Evolutionary conservation across 1,140 invertebrate species (phyloP), one percentile per base, ranked within the genome.

Genomic region (Ips nitidus): DNA sequence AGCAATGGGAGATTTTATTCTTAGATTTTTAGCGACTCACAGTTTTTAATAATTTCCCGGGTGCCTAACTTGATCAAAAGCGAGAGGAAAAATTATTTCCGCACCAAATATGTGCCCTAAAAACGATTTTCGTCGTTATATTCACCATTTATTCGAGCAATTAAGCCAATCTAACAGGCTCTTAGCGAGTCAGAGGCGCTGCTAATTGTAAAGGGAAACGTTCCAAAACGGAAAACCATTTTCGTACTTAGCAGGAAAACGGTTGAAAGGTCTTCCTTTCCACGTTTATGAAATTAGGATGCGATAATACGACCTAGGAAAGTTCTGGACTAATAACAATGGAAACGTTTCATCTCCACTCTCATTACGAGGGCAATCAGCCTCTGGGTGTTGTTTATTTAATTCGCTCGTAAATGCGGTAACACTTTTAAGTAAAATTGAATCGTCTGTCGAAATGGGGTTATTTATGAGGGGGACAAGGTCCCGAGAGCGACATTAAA

Each of bases 141-240:
- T 55, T 55, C 63, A 52, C 63, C 63, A 65, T 65, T 65, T 45
- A 65, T 65, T 65, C 53, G 52, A 56, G 63, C 63, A 65, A 65
- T 65, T 65, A 65, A 65, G 63, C 52, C 63, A 55, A 65, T 65
- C 63, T 65, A 65, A 65, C 63, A 65, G 63, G 39, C 63, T 65
- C 63, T 65, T 65, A 65, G 63, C 63, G 42, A 65, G 55, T 65
- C 42, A 43, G 57, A 59, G 53, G 41, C 38, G 63, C 52, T 65
- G n/a, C 50, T 65, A 65, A 65, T 65, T 65, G 52, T 65, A 65
- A 36, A 42, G 63, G 41, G 63, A 55, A 56, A 63, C 52, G 61
- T 63, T 63, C 61, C 58, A 63, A 63, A 63, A 65, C 63, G 63
- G 63, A 65, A 65, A 65, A 65, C 52, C 52, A 65, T 65, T 65